Evolutionary conservation across 2,888 invertebrate species (phyloP).

Genomic region (Spodoptera littoralis): DNA sequence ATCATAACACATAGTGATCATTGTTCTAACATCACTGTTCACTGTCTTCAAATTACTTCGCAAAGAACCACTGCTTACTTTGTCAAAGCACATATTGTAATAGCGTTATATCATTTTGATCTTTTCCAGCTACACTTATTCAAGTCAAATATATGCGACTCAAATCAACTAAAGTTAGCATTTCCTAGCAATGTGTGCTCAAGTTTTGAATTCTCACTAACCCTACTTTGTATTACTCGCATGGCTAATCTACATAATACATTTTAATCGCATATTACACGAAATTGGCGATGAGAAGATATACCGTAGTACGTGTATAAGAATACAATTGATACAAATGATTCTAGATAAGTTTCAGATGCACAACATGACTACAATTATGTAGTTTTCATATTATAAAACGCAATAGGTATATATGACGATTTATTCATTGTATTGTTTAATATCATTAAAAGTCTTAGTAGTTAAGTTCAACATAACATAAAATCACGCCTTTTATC

Average conservation of each 20-base stretch:
- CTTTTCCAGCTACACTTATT: constrained; percentile 15
- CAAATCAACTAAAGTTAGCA: constrained; percentile 30
- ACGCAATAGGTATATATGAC: no score
- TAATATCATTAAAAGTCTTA: no score
- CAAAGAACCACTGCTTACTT: not conserved
- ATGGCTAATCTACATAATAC: constrained; percentile 27
- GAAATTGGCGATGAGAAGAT: not conserved
- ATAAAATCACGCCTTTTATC: no score
- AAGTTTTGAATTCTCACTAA: constrained; percentile 37
- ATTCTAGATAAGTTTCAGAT: no score
- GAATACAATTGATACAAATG: no score
- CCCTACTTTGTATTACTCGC: constrained; percentile 22
- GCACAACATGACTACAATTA: no score
- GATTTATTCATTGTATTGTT: no score
- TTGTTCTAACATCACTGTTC: not conserved
- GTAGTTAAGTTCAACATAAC: no score
- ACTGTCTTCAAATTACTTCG: not conserved
- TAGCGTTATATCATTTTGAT: not conserved
- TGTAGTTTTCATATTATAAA: no score
- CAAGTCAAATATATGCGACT: constrained; percentile 23
- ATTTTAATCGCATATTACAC: constrained; percentile 12
- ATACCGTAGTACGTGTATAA: not conserved
- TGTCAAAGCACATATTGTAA: not conserved
- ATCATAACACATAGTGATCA: no score
- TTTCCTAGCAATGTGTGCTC: constrained; percentile 12